Evolutionary conservation across 2,888 invertebrate species (phyloP), one percentile per base, ranked within the genome.

Genomic region (Torymus aiolomorphi): DNA sequence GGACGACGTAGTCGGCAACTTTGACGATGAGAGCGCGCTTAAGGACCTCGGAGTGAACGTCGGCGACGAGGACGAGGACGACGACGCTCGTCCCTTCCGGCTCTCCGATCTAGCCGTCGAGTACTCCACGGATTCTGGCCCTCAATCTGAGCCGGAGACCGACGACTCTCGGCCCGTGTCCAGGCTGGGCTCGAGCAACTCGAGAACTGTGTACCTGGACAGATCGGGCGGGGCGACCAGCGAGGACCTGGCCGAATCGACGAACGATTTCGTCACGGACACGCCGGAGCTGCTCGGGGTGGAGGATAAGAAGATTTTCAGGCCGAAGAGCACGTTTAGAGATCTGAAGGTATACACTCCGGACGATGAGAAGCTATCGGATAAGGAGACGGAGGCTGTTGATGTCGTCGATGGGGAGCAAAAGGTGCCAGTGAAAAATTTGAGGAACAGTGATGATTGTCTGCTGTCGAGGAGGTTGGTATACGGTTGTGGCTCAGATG

Each of bases 81-180:
- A 82, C 2, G 85, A 87, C 20, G 83, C 83, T 0, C 83, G 87
- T 16, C 85, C 86, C 0, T 88, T 89, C 71, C 86, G 88, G 18
- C 69, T 89, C n/a, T 88, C 89, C 2, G 90, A 90, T 80, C 83
- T 90, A 12, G 87, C 86, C 0, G 83, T 83, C 0, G 89, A 90
- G 42, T 89, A 89, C 75, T 89, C 89, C 0, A 87, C 88, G 13
- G 90, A 90, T 69, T 90, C 90, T 2, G 89, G 89, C 0, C 89
- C 90, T 0, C 88, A 89, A 69, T 89, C 90, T 0, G 89, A 89
- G 69, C 88, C 88, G 2, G 89, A 89, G 74, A 86, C 86, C 1
- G 88, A 89, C 57, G 86, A 89, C 2, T 90, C 89, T 0, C 85
- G 89, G 49, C 90, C 90, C 0, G 85, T 86, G 2, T 89, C 89